Percentiles rank a stretch among this genome's conserved stretches.
Evolutionary conservation across 2,888 invertebrate species (phyloP).

Genomic region (Keiferia lycopersicella): DNA sequence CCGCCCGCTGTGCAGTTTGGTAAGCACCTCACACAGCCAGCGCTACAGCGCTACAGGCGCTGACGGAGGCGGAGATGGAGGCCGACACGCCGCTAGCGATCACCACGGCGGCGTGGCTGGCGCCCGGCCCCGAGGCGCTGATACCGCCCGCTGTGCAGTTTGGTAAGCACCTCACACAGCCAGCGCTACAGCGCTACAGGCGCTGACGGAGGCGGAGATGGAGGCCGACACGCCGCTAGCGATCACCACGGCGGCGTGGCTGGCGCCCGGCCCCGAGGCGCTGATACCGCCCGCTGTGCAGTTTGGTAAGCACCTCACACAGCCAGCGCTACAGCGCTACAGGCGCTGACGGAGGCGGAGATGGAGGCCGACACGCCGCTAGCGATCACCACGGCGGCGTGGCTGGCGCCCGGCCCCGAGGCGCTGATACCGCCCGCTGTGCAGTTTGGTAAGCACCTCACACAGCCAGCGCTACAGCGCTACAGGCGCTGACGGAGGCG

Average conservation of each 20-base stretch:
- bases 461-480: slow-evolving; percentile 55
- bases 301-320: slow-evolving; percentile 35
- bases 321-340: slow-evolving; percentile 55
- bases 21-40: slow-evolving; percentile 41
- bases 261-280: slow-evolving; percentile 32
- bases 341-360: slow-evolving; percentile 40
- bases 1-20: slow-evolving; percentile 35
- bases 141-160: slow-evolving; percentile 35
- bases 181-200: slow-evolving; percentile 54
- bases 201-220: slow-evolving; percentile 40
- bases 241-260: slow-evolving; percentile 49
- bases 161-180: slow-evolving; percentile 37
- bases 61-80: slow-evolving; percentile 42
- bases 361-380: slow-evolving; percentile 33
- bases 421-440: slow-evolving; percentile 33
- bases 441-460: slow-evolving; percentile 31
- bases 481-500: slow-evolving; percentile 41
- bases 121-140: slow-evolving; percentile 29
- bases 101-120: slow-evolving; percentile 47
- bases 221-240: slow-evolving; percentile 30
- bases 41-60: slow-evolving; percentile 52
- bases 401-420: slow-evolving; percentile 34
- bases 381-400: slow-evolving; percentile 47
- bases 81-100: slow-evolving; percentile 32
- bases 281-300: slow-evolving; percentile 33